phyloP scores from a whole-genome alignment of 2,797 vertebrate species.

The Emys orbicularis region DNA sequence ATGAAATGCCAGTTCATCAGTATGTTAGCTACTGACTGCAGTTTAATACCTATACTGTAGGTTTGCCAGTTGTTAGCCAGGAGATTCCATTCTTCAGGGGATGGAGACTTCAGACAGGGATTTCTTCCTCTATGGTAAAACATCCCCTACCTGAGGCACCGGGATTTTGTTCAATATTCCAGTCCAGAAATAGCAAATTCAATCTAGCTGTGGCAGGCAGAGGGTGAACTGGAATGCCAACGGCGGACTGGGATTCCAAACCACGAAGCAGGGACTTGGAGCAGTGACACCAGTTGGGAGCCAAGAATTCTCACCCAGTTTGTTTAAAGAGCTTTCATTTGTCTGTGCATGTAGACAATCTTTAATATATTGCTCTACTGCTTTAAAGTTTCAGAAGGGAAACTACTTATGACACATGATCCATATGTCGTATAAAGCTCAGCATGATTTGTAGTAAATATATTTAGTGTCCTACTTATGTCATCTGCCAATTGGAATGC shows the following conservation, averaged over 20 bases:
- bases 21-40: conserved; percentile 44
- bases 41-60: conserved; percentile 62
- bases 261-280: conserved; percentile 74
- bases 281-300: conserved; percentile 48
- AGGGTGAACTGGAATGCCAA: conserved; percentile 77
- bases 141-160: conserved; percentile 82
- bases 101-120: conserved; percentile 65
- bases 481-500: neutral
- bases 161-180: conserved; percentile 77
- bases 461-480: neutral
- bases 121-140: conserved; percentile 79
- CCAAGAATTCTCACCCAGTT: conserved; percentile 81
- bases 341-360: conserved; percentile 36
- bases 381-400: neutral
- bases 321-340: conserved; percentile 75
- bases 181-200: conserved; percentile 86
- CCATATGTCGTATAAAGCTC: too few relatives aligned
- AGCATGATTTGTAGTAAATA: too few relatives aligned
- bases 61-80: conserved; percentile 47
- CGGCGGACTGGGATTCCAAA: conserved; percentile 77
- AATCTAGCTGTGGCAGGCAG: conserved; percentile 81
- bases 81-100: conserved; percentile 66
- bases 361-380: neutral
- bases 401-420: too few relatives aligned
- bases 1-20: conserved; percentile 57